Base-by-base conservation (phyloP, 2,113 vertebrate species). In the Laticauda laticaudata region DNA sequence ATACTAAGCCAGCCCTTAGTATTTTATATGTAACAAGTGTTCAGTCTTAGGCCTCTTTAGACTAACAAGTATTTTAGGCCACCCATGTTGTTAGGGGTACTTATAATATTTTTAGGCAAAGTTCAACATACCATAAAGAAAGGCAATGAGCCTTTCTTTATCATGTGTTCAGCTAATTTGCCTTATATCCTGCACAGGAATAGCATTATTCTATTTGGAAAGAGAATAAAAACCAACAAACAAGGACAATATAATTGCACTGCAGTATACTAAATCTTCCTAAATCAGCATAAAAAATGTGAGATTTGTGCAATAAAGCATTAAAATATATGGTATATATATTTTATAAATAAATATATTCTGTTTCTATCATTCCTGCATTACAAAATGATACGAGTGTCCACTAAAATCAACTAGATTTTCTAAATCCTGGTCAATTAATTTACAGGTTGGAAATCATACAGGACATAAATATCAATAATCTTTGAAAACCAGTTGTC, bases 161-260 rank as follows among this genome's bases (percentile, higher is more conserved):
- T 29, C 11, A 24, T 61, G 26, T 61, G 1, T 61, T 61, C 9
- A 61, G 8, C 7, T 59, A 95, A 96, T 95, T 95, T 97, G 96
- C 39, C 29, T 88, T 55, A 57, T 10, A 43, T 56, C 10, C 18
- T 24, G 2, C 23, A 94, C 94, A 12, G 43, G 90, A 95, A 93
- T 96, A 95, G 86, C 96, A 90, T 61, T 95, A 97, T 97, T 97
- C 95, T 95, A 92, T 96, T 94, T 89, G 81, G 39, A 96, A 94
- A 94, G 51, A 96, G 93, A 93, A 89, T 94, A 56, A 21, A 93
- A 93, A 92, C 34, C 34, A 23, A 81, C 3, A 4, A 81, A 39
- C 69, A 24, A 7, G 90, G 89, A 95, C 94, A 61, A 95, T 87
- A 92, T 61, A 69, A n/a, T 0, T 1, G 9, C 86, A 94, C 94